A percentile compares a stretch with the other conserved stretches of the same genome.
Evolutionary conservation across 37 sponge, comb jelly and placozoan species (phyloP).

Genomic region (Crambe crambe): DNA sequence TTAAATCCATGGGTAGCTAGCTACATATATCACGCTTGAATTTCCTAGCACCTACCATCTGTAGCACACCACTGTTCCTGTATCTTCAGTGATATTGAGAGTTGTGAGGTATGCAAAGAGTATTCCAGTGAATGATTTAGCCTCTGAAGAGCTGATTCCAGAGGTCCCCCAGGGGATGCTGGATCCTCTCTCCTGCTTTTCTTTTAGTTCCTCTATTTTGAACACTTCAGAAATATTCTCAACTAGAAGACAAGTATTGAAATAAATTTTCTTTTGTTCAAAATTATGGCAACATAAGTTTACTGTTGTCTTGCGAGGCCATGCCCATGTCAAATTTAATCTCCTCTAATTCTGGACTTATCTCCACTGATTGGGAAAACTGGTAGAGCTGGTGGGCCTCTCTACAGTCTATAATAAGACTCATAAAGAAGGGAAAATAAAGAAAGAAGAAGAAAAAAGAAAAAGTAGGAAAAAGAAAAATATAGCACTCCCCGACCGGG

Average conservation of each 20-base stretch:
- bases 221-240: background rate
- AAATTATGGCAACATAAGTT: too few species aligned
- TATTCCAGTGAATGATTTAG: slow-evolving; percentile 24
- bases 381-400: slow-evolving; percentile 85
- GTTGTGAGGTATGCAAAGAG: slow-evolving; percentile 45
- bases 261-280: too few species aligned
- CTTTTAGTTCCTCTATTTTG: background rate
- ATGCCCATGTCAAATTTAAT: background rate
- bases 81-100: slow-evolving; percentile 32
- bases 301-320: background rate
- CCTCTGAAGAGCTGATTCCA: background rate
- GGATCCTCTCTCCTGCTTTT: slow-evolving; percentile 5
- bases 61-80: slow-evolving; percentile 7
- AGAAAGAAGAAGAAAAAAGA: too few species aligned
- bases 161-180: background rate
- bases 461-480: too few species aligned
- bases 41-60: slow-evolving; percentile 72
- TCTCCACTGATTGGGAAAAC: slow-evolving; percentile 56
- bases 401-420: slow-evolving; percentile 47
- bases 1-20: too few species aligned
- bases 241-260: background rate
- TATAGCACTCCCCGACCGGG: too few species aligned
- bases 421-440: too few species aligned
- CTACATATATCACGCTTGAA: too few species aligned
- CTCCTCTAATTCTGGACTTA: slow-evolving; percentile 1